Evolutionary conservation across 1,140 invertebrate genomes (phyloP).

Genomic region (Ericerus pela): DNA sequence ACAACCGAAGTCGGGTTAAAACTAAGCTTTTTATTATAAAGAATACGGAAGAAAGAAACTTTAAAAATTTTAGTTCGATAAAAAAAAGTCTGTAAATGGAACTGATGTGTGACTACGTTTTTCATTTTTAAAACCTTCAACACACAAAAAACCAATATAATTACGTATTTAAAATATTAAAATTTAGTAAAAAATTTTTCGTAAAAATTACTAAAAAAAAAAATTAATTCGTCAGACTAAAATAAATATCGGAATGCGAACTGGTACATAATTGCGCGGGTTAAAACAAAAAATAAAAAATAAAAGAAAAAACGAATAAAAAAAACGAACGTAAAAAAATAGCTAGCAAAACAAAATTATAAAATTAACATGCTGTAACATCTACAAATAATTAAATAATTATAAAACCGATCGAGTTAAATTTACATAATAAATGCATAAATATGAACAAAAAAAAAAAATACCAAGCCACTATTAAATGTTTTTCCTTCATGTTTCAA

Average conservation of each 20-base stretch:
- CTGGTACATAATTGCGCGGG: conserved; percentile 5
- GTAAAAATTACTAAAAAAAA: conserved; percentile 9
- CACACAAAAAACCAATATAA: conserved; percentile 8
- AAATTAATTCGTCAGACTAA: background rate
- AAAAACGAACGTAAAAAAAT: too few relatives aligned
- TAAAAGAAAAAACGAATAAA: too few relatives aligned
- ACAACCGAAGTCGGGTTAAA: too few relatives aligned
- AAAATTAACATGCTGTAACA: background rate
- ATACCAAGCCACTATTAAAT: background rate
- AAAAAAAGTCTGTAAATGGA: too few relatives aligned
- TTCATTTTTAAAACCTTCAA: too few relatives aligned
- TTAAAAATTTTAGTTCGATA: too few relatives aligned
- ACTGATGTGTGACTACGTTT: too few relatives aligned
- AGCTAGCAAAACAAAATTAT: too few relatives aligned
- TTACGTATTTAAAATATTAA: conserved; percentile 9
- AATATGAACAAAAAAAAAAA: background rate
- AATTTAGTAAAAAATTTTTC: conserved; percentile 2
- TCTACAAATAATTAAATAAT: background rate
- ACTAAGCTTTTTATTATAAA: too few relatives aligned
- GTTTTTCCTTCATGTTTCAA: background rate
- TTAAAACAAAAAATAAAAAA: background rate
- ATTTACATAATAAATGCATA: conserved; percentile 4
- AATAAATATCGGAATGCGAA: conserved; percentile 2
- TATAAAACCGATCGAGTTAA: conserved; percentile 4
- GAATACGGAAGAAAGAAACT: too few relatives aligned